Evolutionary conservation across 92 coral and sea anemone genomes (phyloP).

Genomic region (Muricea muricata): DNA sequence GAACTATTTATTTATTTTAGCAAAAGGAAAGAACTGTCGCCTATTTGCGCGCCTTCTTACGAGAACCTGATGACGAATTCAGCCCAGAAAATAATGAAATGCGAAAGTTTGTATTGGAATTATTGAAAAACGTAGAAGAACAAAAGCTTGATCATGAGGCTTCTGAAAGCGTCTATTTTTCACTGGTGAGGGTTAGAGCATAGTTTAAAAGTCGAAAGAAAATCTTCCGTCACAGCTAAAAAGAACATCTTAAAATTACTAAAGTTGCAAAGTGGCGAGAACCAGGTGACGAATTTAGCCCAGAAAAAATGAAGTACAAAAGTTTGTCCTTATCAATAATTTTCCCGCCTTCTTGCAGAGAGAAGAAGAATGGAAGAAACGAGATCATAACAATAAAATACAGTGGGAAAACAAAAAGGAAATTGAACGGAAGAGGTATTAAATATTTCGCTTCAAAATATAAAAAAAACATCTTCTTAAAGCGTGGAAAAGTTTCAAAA

Average conservation of each 20-base stretch:
- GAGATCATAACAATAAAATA: conserved; percentile 30
- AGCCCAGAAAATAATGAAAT: conserved; percentile 2
- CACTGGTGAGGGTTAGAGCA: background rate
- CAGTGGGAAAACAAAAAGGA: conserved; percentile 40
- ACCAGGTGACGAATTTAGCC: no score
- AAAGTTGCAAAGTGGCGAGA: no score
- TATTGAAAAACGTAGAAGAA: conserved; percentile 29
- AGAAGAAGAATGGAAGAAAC: conserved; percentile 36
- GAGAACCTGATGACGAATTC: conserved; percentile 9
- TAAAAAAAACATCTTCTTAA: no score
- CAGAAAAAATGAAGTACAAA: background rate
- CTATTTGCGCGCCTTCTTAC: conserved; percentile 73
- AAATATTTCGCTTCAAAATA: background rate
- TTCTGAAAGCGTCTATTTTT: background rate
- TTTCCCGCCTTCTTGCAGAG: background rate
- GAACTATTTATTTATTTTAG: conserved; percentile 67
- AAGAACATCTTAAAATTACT: no score
- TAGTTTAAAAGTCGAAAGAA: no score
- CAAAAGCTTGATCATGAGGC: conserved; percentile 13
- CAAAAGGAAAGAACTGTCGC: conserved; percentile 81
- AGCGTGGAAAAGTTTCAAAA: no score
- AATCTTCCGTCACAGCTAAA: no score
- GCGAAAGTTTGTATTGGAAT: background rate
- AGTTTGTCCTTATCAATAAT: background rate
- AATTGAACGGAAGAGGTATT: conserved; percentile 21